Evolutionary conservation across 2,113 vertebrate genomes (phyloP).

Genomic region (Muntiacus muntjak): DNA sequence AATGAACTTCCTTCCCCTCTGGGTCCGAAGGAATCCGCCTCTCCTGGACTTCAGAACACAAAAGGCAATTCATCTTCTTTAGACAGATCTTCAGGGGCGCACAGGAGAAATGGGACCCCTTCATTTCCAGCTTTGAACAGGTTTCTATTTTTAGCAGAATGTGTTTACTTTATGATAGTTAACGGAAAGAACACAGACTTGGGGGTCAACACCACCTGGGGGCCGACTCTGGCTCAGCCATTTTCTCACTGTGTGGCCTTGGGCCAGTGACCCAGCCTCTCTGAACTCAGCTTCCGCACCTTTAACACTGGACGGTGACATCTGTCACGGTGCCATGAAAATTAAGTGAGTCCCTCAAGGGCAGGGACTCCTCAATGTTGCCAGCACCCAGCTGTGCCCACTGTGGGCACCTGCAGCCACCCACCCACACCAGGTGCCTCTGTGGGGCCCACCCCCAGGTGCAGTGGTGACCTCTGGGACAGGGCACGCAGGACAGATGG

Average conservation of each 20-base stretch:
- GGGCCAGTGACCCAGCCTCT: neutral
- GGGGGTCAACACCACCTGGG: neutral
- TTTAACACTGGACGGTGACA: neutral
- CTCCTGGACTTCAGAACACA: neutral
- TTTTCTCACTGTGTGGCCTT: neutral
- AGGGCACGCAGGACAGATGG: neutral
- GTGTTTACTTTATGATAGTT: neutral
- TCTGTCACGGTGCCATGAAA: neutral
- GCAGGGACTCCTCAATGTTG: neutral
- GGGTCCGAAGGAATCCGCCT: rapidly evolving
- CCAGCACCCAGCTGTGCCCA: neutral
- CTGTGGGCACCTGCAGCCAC: neutral
- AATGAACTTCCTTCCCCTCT: neutral
- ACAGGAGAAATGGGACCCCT: neutral
- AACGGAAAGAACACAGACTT: neutral
- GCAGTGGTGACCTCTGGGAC: rapidly evolving
- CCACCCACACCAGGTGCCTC: neutral
- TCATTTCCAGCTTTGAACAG: neutral
- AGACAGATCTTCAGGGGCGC: neutral
- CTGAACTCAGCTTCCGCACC: neutral
- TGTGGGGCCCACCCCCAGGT: neutral
- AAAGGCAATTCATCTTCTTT: neutral
- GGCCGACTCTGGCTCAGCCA: neutral
- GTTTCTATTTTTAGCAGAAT: neutral
- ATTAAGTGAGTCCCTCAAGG: neutral